Evolutionary conservation across 1,140 invertebrate species (phyloP), one percentile per base, ranked within the genome.

Genomic region (Drosophila jambulina): DNA sequence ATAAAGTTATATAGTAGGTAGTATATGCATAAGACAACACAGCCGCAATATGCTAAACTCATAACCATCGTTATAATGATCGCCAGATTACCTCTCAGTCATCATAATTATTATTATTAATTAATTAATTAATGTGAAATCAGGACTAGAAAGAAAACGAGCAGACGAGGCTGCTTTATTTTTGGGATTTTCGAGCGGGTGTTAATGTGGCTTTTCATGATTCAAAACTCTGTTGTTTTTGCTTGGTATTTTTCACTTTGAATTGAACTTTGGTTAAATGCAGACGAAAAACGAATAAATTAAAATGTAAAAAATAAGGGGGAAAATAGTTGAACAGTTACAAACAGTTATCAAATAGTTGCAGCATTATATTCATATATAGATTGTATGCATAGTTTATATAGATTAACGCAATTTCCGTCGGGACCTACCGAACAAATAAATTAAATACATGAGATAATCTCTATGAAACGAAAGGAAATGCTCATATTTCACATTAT

Each of bases 11-110:
- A 86, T 79, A 74, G 63, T 88, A 80, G 75, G 71, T 83, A 80
- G 69, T 88, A 88, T 88, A 88, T 88, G 84, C 84, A 84, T 87
- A 84, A 90, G 84, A 88, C 84, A 88, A 88, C 84, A 88, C 84
- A 88, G 85, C 84, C 85, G 80, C 85, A 88, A 88, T 88, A 87
- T 87, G 84, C 84, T 88, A 87, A 87, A 83, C 65, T 87, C 80
- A 82, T 82, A 82, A 82, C 61, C 79, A 82, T 78, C 67, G 61
- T 71, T 62, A 65, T 48, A 70, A 64, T 72, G 68, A 82, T 82
- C 38, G 77, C 60, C 71, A 49, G 60, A 83, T 75, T 74, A 70
- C 79, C 19, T 54, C 80, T 65, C 77, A 70, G 79, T 80, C 46
- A 65, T 51, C 48, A 78, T 68, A 21, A 78, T 58, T 23, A 64